Percentiles rank a stretch among this genome's conserved stretches.
phyloP scores from a whole-genome alignment of 2,888 invertebrate genomes.

The Graphium colonna region DNA sequence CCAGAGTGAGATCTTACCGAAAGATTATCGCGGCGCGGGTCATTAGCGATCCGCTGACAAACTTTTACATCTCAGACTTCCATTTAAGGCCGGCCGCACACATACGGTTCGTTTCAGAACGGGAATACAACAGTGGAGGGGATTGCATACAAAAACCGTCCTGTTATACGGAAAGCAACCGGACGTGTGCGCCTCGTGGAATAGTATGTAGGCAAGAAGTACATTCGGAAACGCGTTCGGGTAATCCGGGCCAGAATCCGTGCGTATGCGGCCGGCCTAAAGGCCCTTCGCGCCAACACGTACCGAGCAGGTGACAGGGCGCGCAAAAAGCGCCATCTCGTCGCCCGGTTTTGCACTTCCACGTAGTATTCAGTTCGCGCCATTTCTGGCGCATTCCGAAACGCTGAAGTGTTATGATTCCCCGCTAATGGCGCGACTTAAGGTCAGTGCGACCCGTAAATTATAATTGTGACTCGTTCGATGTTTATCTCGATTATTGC shows the following conservation, averaged over 20 bases:
- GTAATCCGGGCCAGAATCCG: too few relatives aligned
- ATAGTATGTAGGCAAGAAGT: too few relatives aligned
- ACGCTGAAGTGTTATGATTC: conserved; percentile 40
- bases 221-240: too few relatives aligned
- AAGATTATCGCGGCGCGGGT: conserved; percentile 33
- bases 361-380: conserved; percentile 38
- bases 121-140: too few relatives aligned
- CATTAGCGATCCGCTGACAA: conserved; percentile 46
- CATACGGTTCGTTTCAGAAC: too few relatives aligned
- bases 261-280: conserved; percentile 48
- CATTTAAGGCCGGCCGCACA: conserved; percentile 21
- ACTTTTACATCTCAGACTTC: conserved; percentile 31
- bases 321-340: conserved; percentile 47
- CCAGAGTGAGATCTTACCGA: conserved; percentile 9
- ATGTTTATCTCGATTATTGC: conserved; percentile 48
- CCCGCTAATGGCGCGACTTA: conserved; percentile 49
- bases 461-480: conserved; percentile 56
- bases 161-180: too few relatives aligned
- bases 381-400: conserved; percentile 32
- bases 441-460: conserved; percentile 51
- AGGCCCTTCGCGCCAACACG: conserved; percentile 49
- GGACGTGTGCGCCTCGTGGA: too few relatives aligned
- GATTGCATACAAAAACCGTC: too few relatives aligned
- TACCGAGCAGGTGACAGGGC: conserved; percentile 43
- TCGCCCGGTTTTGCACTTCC: conserved; percentile 37